A percentile compares a stretch with the other conserved stretches of the same genome.
Evolutionary conservation across 2,113 vertebrate genomes (phyloP).

Genomic region (Xyliphius kryptos): DNA sequence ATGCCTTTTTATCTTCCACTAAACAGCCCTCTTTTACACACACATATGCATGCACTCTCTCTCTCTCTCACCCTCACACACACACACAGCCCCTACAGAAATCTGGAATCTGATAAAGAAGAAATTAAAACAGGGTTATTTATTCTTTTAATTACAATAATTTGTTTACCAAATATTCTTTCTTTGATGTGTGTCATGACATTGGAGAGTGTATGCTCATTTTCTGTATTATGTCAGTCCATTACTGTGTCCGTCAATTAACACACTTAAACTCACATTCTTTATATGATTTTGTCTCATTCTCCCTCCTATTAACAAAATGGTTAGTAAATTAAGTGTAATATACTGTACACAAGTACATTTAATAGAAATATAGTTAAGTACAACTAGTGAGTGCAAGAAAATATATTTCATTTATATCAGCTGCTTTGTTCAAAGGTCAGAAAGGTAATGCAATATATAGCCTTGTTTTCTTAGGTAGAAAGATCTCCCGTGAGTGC

Average conservation of each 20-base stretch:
- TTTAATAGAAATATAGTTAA: neutral
- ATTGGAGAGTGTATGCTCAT: conserved; percentile 30
- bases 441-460: too few species aligned
- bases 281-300: neutral
- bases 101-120: conserved; percentile 46
- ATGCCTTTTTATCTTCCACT: conserved; percentile 37
- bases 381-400: neutral
- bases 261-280: neutral
- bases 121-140: conserved; percentile 36
- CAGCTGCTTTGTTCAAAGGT: neutral
- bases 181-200: conserved; percentile 10
- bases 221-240: conserved; percentile 4
- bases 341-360: neutral
- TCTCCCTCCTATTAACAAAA: neutral
- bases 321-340: neutral
- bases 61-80: too few species aligned
- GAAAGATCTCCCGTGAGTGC: too few species aligned
- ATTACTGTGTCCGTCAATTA: conserved; percentile 18
- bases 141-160: conserved; percentile 33
- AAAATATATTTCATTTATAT: neutral
- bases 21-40: conserved; percentile 23
- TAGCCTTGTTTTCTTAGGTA: too few species aligned
- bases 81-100: too few species aligned
- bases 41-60: too few species aligned
- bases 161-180: conserved; percentile 29